Evolutionary conservation across 2,888 invertebrate species (phyloP), one percentile per base, ranked within the genome.

Genomic region (Ferrisia virgata): DNA sequence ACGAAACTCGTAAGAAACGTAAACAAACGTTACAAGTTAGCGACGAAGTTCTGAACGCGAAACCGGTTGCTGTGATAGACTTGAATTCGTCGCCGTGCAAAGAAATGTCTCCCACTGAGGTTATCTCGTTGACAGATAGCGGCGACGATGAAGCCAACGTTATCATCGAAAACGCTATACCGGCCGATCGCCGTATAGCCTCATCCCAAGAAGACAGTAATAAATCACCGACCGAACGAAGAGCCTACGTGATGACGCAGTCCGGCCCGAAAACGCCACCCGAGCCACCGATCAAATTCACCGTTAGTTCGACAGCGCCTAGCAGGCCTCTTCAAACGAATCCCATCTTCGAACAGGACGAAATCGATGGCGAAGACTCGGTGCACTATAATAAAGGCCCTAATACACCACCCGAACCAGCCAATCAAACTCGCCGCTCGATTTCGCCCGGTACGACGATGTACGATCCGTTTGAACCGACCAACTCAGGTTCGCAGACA

Each of bases 401-500:
- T 0, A 93, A 93, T 87, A 94, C 94, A 4, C 93, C 93, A 0
- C 92, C 92, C 0, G 92, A 92, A 86, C 92, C 93, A 91, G 85
- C 18, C 85, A 86, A 33, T 81, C 86, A 53, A 85, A 85, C 39
- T 85, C 86, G 11, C 81, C 86, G 53, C 85, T 85, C 91, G 85
- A 92, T 92, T 8, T 92, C 92, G 0, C 92, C 92, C 0, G 40
- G 36, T 39, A 92, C 92, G 85, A 93, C 94, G 15, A 94, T 93
- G 2, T 96, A 96, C 89, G 96, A 96, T 92, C 96, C 96, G 0
- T 96, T 95, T 89, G 96, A 96, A 89, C 96, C 96, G 0, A 96
- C 96, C 9, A 94, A 95, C 88, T 95, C 95, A 0, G 90, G 93
- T 25, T 93, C 93, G 15, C 92, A 91, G 0, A 86, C 86, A 79